Percentiles rank a stretch among this genome's conserved stretches.
Evolutionary conservation across 2,797 vertebrate genomes (phyloP).

Genomic region (Artibeus jamaicensis): DNA sequence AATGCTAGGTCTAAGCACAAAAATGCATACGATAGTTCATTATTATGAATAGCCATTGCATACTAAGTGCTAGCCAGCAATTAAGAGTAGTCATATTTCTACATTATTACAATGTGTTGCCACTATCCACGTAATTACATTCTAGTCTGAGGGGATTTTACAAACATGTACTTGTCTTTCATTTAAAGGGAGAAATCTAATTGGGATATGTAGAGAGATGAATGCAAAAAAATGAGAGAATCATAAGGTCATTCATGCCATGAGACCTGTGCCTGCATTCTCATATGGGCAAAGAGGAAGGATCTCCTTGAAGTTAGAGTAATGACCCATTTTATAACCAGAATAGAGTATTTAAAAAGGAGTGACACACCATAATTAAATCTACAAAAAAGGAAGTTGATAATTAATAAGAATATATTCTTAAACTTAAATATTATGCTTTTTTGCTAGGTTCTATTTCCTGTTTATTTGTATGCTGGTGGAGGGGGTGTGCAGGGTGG

Average conservation of each 20-base stretch:
- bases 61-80: background rate
- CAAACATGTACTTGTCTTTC: background rate
- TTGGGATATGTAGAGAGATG: background rate
- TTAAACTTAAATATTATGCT: background rate
- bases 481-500: no score
- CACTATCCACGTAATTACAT: background rate
- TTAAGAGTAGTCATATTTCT: background rate
- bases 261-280: background rate
- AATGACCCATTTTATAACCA: background rate
- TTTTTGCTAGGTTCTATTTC: background rate
- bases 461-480: background rate
- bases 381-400: background rate
- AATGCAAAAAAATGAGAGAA: background rate
- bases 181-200: background rate
- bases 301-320: background rate
- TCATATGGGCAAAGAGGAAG: background rate
- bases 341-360: background rate
- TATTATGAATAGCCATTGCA: background rate
- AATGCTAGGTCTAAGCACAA: background rate
- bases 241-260: background rate
- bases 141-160: background rate
- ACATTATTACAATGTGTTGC: background rate
- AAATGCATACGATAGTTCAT: background rate
- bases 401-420: background rate
- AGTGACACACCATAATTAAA: background rate